Base-by-base conservation (phyloP, 2,888 invertebrate species). In the Athalia cordata region DNA sequence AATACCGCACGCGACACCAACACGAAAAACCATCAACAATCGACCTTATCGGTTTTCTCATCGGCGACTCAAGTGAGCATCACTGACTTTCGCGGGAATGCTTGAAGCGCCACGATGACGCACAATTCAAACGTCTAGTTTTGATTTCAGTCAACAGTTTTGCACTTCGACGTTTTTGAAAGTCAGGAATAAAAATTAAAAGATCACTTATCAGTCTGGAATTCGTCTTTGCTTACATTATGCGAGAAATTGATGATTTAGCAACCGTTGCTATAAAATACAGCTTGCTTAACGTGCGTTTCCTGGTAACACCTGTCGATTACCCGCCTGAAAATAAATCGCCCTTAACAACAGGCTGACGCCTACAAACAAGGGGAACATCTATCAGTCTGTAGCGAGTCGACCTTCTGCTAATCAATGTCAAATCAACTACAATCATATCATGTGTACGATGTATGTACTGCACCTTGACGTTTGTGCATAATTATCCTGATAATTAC, bases 291-390 rank as follows among this genome's bases (percentile, higher is more conserved):
- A 7, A n/a, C 55, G 43, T 29, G n/a, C 52, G 68, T 57, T 59
- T 50, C 59, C 47, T 50, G 15, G 75, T 62, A 75, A 75, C 75
- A 75, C 75, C 75, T 75, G 75, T 64, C 75, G 52, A 75, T 62
- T 62, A 8, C 74, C 15, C 29, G 62, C 75, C 62, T 61, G 75
- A 64, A 75, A 75, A 61, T 75, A n/a, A 61, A 79, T 77, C 80
- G 78, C 78, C 84, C 86, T 84, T 86, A 83, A 86, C 86, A 81
- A 86, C 86, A 81, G 83, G 78, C 67, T 77, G 81, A 81, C 81
- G 80, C 74, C 77, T 75, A 80, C 83, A 83, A 84, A 85, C 83
- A 85, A 81, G 70, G 29, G 11, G 47, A 9, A 43, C 65, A 47
- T 57, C 55, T 45, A 15, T 64, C 29, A 29, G 29, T 29, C 29